Evolutionary conservation across 2,113 vertebrate species (phyloP).

Genomic region (Lasiurus borealis): DNA sequence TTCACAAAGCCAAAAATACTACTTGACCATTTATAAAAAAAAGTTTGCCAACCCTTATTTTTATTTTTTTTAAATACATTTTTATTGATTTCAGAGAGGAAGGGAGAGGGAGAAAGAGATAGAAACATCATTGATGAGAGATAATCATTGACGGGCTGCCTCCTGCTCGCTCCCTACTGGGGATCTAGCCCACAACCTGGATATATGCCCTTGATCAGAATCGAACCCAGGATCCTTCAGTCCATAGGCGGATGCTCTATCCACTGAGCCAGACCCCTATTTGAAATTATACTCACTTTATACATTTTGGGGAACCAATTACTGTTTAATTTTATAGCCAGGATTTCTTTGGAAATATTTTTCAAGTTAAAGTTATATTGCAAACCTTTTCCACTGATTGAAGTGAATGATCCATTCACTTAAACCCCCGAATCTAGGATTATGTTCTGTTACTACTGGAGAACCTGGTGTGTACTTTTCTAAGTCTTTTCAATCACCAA

Average conservation of each 20-base stretch:
- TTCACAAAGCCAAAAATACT: not conserved
- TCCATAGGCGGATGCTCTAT: too few species aligned
- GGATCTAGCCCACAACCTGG: too few species aligned
- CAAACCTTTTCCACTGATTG: not conserved
- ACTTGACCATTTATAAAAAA: not conserved
- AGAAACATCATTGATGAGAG: too few species aligned
- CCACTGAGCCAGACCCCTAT: not conserved
- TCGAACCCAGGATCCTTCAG: too few species aligned
- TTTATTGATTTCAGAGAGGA: too few species aligned
- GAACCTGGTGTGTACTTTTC: slow-evolving; percentile 12
- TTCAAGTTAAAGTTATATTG: not conserved
- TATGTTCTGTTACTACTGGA: not conserved
- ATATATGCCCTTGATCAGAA: too few species aligned
- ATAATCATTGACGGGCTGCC: too few species aligned
- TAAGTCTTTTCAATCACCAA: not conserved
- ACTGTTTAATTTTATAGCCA: not conserved
- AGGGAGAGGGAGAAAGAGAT: too few species aligned
- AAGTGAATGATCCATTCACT: not conserved
- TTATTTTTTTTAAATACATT: too few species aligned
- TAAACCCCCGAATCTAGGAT: not conserved
- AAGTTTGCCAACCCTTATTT: not conserved
- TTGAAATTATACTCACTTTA: not conserved
- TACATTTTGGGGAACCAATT: not conserved
- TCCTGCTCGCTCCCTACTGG: too few species aligned
- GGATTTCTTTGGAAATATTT: not conserved